Base-by-base conservation (phyloP, 2,888 invertebrate genomes). In the Leptinotarsa tumamoca region DNA sequence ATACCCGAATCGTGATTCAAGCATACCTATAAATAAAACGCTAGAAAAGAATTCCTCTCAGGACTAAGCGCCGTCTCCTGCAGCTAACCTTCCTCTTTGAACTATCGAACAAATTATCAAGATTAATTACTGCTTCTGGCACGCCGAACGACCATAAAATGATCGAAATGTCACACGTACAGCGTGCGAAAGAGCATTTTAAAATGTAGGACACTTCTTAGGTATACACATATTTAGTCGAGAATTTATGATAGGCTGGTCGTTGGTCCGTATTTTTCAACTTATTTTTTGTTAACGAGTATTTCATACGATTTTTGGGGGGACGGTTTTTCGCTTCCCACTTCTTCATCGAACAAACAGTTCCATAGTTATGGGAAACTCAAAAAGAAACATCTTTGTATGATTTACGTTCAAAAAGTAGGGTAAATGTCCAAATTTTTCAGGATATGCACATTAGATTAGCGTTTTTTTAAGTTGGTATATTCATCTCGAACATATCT, bases 141-240 rank as follows among this genome's bases (percentile, higher is more conserved):
- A 33, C 63, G 63, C n/a, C 15, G n/a, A 63, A 4, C 63, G 63
- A 63, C 63, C 33, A 63, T 63, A 63, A 63, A 63, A 63, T 63
- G 63, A 63, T 63, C 43, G 63, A 63, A 63, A 63, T 63, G 63
- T 63, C 63, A 63, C 63, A 63, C 63, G 27, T 63, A n/a, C 63
- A n/a, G 63, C 63, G 61, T 61, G 63, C 63, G n/a, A 63, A 63
- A n/a, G 63, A 63, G 13, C 63, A 63, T 63, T 63, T 63, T 43
- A 63, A 58, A 63, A 63, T 63, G 63, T 63, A 43, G 63, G 18
- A 63, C 63, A 63, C 13, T 63, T 63, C 63, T 63, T 18, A 63
- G 43, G 33, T 33, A 33, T 63, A 43, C 43, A 43, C 43, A 13
- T 63, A 27, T 63, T 43, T 10, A 33, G 63, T 10, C n/a, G n/a